A percentile compares a stretch with the other conserved stretches of the same genome.
Conservation (phyloP, 2,797 vertebrate genomes). For the Valencia hispanica region DNA sequence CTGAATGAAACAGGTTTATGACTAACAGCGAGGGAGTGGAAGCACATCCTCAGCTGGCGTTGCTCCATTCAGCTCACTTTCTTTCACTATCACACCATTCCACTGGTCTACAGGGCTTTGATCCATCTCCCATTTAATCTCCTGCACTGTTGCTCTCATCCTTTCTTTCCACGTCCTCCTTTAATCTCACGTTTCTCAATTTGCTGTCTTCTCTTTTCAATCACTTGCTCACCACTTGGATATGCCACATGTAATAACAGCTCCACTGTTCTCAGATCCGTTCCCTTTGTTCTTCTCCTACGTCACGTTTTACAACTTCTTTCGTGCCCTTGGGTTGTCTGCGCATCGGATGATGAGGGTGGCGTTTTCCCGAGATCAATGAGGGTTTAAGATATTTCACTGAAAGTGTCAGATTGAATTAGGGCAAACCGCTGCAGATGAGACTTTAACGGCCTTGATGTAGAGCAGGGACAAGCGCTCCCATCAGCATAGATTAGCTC, state of each 20-base stretch:
- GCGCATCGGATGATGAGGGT: conserved; percentile 26
- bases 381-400: conserved; percentile 57
- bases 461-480: conserved; percentile 45
- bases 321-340: conserved; percentile 32
- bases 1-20: not conserved
- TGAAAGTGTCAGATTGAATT: conserved; percentile 60
- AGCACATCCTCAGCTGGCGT: conserved; percentile 33
- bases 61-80: conserved; percentile 39
- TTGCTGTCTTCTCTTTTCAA: not conserved
- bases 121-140: conserved; percentile 25
- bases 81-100: not conserved
- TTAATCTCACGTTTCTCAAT: conserved; percentile 13
- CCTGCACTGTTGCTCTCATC: not conserved
- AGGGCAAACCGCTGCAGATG: conserved; percentile 31
- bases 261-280: not conserved
- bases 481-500: conserved; percentile 61
- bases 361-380: conserved; percentile 50
- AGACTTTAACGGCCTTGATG: conserved; percentile 49
- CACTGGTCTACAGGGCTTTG: conserved; percentile 14
- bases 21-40: conserved; percentile 50
- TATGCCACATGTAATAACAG: conserved; percentile 8
- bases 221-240: not conserved
- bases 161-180: conserved; percentile 6
- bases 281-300: conserved; percentile 31
- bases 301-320: conserved; percentile 46